Conservation (phyloP, 2,113 vertebrate genomes). For the Epinephelus cyanopodus region DNA sequence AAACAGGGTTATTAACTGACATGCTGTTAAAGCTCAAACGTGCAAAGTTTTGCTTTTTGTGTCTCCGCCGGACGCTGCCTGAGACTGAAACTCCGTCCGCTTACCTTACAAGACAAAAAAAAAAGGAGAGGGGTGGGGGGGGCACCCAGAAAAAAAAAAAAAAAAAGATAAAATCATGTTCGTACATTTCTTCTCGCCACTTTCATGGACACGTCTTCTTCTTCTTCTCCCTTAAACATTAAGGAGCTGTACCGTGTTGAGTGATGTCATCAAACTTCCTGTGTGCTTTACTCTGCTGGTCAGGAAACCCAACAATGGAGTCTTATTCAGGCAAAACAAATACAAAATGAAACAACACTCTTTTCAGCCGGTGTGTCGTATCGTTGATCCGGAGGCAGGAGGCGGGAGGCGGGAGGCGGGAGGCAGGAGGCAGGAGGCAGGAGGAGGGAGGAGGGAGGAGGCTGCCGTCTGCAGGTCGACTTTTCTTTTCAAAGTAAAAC, state of each 20-base stretch:
- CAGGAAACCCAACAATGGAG: constrained; percentile 31
- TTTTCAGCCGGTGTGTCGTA: background rate
- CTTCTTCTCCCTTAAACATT: constrained; percentile 79
- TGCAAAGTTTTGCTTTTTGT: constrained; percentile 90
- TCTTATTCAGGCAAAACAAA: background rate
- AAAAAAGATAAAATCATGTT: constrained; percentile 45
- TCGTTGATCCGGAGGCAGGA: background rate
- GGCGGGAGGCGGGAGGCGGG: constrained; percentile 37
- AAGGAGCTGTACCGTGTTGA: constrained; percentile 87
- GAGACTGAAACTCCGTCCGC: constrained; percentile 59
- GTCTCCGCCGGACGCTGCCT: constrained; percentile 77
- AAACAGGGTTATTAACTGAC: constrained; percentile 84
- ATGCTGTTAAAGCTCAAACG: constrained; percentile 92
- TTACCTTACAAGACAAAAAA: constrained; percentile 80
- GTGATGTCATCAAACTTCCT: constrained; percentile 73
- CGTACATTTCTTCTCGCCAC: constrained; percentile 72
- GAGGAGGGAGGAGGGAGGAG: constrained; percentile 47
- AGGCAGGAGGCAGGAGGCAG: constrained; percentile 22
- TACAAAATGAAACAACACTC: background rate
- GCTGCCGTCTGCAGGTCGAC: constrained; percentile 27
- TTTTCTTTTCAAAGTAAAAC: constrained; percentile 38
- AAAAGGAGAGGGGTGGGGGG: constrained; percentile 16
- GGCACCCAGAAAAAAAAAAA: constrained; percentile 32
- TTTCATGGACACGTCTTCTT: constrained; percentile 75
- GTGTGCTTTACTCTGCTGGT: constrained; percentile 87